Conservation (phyloP, 2,797 vertebrate species). For the Hylomyscus alleni region DNA sequence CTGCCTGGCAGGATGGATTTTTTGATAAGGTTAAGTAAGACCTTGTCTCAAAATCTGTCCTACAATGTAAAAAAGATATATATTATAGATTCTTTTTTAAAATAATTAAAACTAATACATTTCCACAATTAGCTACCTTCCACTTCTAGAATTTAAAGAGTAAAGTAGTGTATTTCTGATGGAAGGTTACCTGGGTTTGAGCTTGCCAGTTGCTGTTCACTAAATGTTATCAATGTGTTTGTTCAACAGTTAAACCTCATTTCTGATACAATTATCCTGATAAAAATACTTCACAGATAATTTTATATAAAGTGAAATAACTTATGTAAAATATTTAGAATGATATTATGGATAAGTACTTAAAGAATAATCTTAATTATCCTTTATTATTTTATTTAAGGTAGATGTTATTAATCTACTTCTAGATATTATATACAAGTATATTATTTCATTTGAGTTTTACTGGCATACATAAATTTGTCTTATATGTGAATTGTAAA, state of each 20-base stretch:
- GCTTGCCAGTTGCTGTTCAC: neutral
- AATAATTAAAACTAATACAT: neutral
- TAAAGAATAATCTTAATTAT: neutral
- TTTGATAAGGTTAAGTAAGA: neutral
- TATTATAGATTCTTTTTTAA: neutral
- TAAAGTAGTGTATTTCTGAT: neutral
- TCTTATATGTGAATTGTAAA: neutral
- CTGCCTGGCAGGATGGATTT: neutral
- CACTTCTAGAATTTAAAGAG: neutral
- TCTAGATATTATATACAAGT: neutral
- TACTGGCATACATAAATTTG: neutral
- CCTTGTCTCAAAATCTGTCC: neutral
- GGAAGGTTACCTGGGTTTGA: neutral
- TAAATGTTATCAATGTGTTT: neutral
- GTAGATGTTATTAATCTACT: neutral
- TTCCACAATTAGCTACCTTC: neutral
- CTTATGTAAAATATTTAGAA: neutral
- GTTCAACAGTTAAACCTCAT: neutral
- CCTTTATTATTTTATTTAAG: neutral
- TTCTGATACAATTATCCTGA: neutral
- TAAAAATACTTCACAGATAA: neutral
- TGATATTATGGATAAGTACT: neutral
- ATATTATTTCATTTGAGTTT: neutral
- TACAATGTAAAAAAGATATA: neutral
- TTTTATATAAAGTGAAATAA: neutral